Conservation (phyloP, 2,113 vertebrate genomes). For the Esox niger region DNA sequence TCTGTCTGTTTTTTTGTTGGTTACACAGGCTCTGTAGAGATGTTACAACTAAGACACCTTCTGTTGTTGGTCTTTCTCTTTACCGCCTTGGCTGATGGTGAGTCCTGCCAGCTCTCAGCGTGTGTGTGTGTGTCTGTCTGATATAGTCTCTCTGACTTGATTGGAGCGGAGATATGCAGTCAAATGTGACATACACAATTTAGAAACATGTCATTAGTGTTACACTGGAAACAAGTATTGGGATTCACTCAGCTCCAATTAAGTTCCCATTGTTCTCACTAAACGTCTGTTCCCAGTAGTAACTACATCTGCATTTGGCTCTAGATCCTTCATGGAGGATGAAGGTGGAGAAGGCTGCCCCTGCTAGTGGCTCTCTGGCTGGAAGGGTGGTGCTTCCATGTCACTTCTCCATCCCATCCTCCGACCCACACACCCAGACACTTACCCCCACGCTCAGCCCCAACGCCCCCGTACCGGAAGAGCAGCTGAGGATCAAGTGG, state of each 20-base stretch:
- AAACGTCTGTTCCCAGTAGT: no score
- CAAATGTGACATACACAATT: no score
- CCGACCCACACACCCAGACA: conserved; percentile 41
- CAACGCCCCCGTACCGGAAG: conserved; percentile 23
- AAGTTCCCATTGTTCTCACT: neutral
- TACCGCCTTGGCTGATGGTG: conserved; percentile 57
- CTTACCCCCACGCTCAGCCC: neutral
- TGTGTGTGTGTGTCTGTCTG: neutral
- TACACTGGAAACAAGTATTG: neutral
- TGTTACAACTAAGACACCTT: conserved; percentile 74
- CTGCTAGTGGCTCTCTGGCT: conserved; percentile 75
- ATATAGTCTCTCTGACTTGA: neutral
- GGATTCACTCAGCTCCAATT: neutral
- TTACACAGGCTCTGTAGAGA: conserved; percentile 74
- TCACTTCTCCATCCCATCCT: conserved; percentile 75
- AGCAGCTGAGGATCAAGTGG: conserved; percentile 90
- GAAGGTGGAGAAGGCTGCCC: conserved; percentile 35
- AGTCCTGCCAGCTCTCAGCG: conserved; percentile 32
- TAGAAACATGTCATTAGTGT: conserved; percentile 21
- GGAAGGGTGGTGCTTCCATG: conserved; percentile 81
- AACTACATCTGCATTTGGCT: neutral
- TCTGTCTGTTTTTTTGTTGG: conserved; percentile 15
- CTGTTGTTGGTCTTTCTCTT: conserved; percentile 76
- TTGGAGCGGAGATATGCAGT: conserved; percentile 12
- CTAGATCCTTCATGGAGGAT: conserved; percentile 1